phyloP scores from a whole-genome alignment of 2,888 invertebrate species.

The Drosophila kambysellisi region DNA sequence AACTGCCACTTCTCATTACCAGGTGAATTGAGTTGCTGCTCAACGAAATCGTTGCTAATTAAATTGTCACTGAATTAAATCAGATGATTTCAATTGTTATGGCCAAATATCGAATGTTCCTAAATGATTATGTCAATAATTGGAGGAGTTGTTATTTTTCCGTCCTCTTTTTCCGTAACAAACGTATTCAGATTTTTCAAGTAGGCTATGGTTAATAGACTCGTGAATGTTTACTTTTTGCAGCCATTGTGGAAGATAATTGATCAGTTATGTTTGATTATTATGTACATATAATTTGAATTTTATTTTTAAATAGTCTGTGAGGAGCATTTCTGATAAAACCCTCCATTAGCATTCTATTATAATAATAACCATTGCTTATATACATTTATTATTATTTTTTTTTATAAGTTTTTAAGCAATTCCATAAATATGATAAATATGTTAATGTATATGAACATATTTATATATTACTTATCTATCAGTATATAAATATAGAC shows the following conservation, averaged over 20 bases:
- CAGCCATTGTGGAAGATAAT: not conserved
- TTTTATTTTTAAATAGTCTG: not conserved
- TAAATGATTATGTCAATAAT: slow-evolving; percentile 61
- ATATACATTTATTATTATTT: not conserved
- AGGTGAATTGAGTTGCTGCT: slow-evolving; percentile 45
- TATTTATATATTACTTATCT: not conserved
- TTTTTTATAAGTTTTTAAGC: not conserved
- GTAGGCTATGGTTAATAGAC: not conserved
- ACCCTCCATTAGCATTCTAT: not conserved
- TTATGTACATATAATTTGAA: not conserved
- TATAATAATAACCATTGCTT: not conserved
- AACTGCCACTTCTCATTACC: slow-evolving; percentile 57
- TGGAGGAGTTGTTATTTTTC: not conserved
- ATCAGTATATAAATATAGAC: not conserved
- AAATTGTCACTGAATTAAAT: slow-evolving; percentile 48
- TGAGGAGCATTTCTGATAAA: not conserved
- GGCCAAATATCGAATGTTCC: slow-evolving; percentile 42
- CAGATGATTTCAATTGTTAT: slow-evolving; percentile 36
- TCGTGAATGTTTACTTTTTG: slow-evolving; percentile 6
- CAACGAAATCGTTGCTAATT: slow-evolving; percentile 73
- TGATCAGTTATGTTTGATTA: not conserved
- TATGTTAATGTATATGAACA: too few species aligned
- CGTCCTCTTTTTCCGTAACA: not conserved
- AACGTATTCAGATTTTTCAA: slow-evolving; percentile 10
- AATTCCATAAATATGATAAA: not conserved